Evolutionary conservation across 2,888 invertebrate species (phyloP).

Genomic region (Eupithecia subumbrata): DNA sequence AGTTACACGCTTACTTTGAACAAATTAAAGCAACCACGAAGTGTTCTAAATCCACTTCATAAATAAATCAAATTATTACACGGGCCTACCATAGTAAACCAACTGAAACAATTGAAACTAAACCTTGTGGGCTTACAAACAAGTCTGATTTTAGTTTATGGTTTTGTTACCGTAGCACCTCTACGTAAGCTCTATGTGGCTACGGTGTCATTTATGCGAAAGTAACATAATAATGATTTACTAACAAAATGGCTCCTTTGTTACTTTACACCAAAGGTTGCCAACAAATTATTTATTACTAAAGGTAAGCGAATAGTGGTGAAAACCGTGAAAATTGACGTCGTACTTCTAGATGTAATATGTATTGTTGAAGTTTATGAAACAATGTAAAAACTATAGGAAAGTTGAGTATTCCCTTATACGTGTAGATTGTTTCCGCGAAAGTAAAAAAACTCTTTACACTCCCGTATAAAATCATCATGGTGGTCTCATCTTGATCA

Average conservation of each 20-base stretch:
- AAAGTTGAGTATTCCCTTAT: too few relatives aligned
- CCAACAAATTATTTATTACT: constrained; percentile 5
- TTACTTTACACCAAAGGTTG: constrained; percentile 21
- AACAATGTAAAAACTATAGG: too few relatives aligned
- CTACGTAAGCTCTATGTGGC: constrained; percentile 1
- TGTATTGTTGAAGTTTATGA: too few relatives aligned
- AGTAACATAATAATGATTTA: constrained; percentile 36
- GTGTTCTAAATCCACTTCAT: constrained; percentile 25
- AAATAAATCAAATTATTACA: constrained; percentile 29
- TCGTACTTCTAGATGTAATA: too few relatives aligned
- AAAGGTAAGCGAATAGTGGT: neutral
- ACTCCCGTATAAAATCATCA: too few relatives aligned
- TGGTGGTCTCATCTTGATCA: too few relatives aligned
- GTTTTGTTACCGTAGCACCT: neutral
- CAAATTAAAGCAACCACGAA: constrained; percentile 22
- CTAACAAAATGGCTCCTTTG: constrained; percentile 29
- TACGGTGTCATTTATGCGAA: constrained; percentile 25
- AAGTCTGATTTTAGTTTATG: neutral
- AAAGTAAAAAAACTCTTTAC: too few relatives aligned
- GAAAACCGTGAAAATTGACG: neutral
- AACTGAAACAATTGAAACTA: constrained; percentile 7
- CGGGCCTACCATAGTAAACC: neutral
- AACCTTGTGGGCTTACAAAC: constrained; percentile 3
- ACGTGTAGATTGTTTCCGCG: too few relatives aligned
- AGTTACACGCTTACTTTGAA: constrained; percentile 23